Evolutionary conservation across 2,113 vertebrate genomes (phyloP).

Genomic region (Apus apus): DNA sequence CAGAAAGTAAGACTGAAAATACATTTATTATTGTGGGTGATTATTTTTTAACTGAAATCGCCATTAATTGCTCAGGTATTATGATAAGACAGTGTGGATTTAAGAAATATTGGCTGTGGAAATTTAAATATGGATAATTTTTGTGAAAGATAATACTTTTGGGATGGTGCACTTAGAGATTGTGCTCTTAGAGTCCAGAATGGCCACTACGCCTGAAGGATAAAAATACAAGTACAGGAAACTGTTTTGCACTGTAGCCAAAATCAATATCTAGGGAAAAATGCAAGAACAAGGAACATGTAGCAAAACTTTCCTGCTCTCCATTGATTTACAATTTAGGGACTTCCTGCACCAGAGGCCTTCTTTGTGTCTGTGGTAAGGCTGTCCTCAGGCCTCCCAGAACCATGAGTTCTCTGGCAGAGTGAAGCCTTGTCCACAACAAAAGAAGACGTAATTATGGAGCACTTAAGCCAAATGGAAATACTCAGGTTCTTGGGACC

Average conservation of each 20-base stretch:
- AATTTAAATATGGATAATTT: not conserved
- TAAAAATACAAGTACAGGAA: not conserved
- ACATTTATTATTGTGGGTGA: not conserved
- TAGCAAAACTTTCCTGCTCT: not conserved
- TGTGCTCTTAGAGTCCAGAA: not conserved
- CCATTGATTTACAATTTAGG: not conserved
- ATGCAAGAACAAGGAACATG: not conserved
- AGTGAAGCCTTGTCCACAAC: not conserved
- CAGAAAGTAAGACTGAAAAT: not conserved
- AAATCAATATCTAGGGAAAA: not conserved
- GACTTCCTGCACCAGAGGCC: not conserved
- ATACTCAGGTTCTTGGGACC: not conserved
- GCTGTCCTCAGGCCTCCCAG: not conserved
- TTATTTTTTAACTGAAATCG: not conserved
- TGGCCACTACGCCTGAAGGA: not conserved
- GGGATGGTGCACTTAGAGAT: not conserved
- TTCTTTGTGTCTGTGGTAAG: not conserved
- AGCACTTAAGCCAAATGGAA: not conserved
- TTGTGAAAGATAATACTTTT: not conserved
- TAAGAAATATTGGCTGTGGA: not conserved
- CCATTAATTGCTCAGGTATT: not conserved
- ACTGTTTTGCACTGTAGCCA: not conserved
- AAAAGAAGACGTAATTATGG: not conserved
- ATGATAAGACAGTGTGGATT: not conserved
- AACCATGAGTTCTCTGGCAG: not conserved